Conservation (phyloP, 2,888 invertebrate species). For the Thereva nobilitata region DNA sequence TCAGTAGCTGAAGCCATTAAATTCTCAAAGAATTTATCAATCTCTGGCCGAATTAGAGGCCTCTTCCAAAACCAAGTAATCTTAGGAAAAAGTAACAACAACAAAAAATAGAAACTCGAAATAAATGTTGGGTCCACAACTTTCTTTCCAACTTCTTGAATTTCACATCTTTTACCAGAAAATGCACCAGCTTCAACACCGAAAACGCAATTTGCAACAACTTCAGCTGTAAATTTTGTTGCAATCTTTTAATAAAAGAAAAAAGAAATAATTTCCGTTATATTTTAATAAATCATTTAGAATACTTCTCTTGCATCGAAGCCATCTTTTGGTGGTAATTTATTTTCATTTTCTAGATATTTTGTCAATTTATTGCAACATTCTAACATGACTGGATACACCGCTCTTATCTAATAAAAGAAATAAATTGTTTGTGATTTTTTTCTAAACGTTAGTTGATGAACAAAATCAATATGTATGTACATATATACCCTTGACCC, state of each 20-base stretch:
- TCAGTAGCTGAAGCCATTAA: conserved; percentile 42
- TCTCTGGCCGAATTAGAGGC: conserved; percentile 35
- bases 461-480: background rate
- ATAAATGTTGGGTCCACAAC: conserved; percentile 34
- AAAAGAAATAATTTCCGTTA: background rate
- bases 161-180: conserved; percentile 27
- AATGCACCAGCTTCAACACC: conserved; percentile 51
- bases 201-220: conserved; percentile 51
- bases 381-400: conserved; percentile 59
- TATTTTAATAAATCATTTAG: background rate
- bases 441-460: conserved; percentile 3
- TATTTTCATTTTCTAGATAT: conserved; percentile 53
- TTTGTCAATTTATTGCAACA: conserved; percentile 56
- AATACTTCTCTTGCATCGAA: conserved; percentile 57
- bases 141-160: conserved; percentile 38
- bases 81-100: conserved; percentile 41
- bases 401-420: conserved; percentile 46
- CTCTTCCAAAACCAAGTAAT: conserved; percentile 39
- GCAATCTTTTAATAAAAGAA: conserved; percentile 44
- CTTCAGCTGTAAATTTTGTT: conserved; percentile 48
- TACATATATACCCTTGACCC: conserved; percentile 39
- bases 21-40: conserved; percentile 42
- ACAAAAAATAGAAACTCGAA: conserved; percentile 25
- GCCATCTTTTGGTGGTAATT: conserved; percentile 48
- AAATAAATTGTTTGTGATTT: background rate